Evolutionary conservation across 1,140 invertebrate genomes (phyloP).

Genomic region (Diploscapter pachys): DNA sequence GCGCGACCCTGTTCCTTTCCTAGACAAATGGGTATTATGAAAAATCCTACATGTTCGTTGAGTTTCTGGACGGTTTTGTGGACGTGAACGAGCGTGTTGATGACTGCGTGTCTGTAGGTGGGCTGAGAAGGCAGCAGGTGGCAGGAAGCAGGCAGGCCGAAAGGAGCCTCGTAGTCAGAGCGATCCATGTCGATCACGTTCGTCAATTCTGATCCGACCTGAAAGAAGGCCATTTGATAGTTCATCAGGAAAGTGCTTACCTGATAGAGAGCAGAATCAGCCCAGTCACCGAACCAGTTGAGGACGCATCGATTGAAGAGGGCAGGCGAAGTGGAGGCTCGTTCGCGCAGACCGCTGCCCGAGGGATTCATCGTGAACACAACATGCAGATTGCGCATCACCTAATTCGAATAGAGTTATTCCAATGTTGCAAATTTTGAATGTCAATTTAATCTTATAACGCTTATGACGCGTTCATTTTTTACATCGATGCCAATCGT

Average conservation of each 20-base stretch:
- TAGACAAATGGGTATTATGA: too few species aligned
- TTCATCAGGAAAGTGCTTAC: constrained; percentile 2
- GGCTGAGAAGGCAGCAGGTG: constrained; percentile 71
- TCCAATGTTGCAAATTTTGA: too few species aligned
- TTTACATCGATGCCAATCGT: too few species aligned
- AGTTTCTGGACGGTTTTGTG: constrained; percentile 94
- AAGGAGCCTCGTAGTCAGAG: constrained; percentile 55
- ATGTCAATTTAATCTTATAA: too few species aligned
- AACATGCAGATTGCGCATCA: constrained; percentile 97
- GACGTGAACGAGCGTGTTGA: constrained; percentile 96
- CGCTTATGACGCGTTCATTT: too few species aligned
- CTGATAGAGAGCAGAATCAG: constrained; percentile 90
- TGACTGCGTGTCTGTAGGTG: constrained; percentile 83
- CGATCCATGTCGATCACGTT: constrained; percentile 66
- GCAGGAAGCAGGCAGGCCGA: constrained; percentile 47
- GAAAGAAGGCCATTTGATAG: constrained; percentile 4
- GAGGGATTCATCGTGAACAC: constrained; percentile 99
- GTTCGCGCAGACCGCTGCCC: constrained; percentile 92
- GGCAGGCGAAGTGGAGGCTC: constrained; percentile 95
- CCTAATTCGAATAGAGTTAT: constrained; percentile 66
- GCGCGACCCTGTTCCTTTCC: too few species aligned
- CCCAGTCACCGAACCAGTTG: constrained; percentile 99
- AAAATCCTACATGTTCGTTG: constrained; percentile 67
- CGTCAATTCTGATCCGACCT: constrained; percentile 68
- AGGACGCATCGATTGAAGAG: constrained; percentile 98